Base-by-base conservation (phyloP, 2,113 vertebrate species). In the Phycodurus eques region DNA sequence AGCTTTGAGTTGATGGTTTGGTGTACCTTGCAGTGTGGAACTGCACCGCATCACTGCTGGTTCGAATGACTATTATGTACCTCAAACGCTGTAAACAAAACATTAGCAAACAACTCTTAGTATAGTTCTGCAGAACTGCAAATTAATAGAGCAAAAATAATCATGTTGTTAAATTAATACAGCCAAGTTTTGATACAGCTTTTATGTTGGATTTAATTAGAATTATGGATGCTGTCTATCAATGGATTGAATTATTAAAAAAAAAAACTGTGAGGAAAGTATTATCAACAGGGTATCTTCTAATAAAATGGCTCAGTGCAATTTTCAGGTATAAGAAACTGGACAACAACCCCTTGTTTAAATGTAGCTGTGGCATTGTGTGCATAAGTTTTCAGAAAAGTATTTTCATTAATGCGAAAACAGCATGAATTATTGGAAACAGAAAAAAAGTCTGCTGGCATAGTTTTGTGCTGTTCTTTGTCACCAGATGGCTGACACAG, bases 401-500 rank as follows among this genome's bases (percentile, higher is more conserved):
- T 44, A 47, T 67, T 31, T 43, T 35, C 73, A 68, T 22, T 75
- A 71, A 76, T 72, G 46, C 49, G 59, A 74, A 46, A 75, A 85
- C 84, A 87, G 85, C 79, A 86, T 88, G 85, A 86, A 89, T 90
- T 83, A 90, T 87, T 88, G 80, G 87, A 83, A 66, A 47, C 35
- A 22, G 44, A 73, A 67, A 72, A 72, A 79, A 76, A 39, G 6
- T 39, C 35, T 63, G 78, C 80, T 77, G 79, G 83, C 82, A 88
- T 64, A 72, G 56, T 84, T 83, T 63, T 70, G 77, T 78, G 72
- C 71, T 74, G 49, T 76, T 80, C 67, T 76, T 76, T 43, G 51
- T 84, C 87, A 84, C 82, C 88, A 87, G 82, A 91, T 88, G 88
- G 88, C 81, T 79, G 84, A 87, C 83, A 88, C 88, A 87, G 85